Percentiles rank a stretch among this genome's conserved stretches.
Conservation (phyloP, 2,113 vertebrate species). For the Zingel zingel region DNA sequence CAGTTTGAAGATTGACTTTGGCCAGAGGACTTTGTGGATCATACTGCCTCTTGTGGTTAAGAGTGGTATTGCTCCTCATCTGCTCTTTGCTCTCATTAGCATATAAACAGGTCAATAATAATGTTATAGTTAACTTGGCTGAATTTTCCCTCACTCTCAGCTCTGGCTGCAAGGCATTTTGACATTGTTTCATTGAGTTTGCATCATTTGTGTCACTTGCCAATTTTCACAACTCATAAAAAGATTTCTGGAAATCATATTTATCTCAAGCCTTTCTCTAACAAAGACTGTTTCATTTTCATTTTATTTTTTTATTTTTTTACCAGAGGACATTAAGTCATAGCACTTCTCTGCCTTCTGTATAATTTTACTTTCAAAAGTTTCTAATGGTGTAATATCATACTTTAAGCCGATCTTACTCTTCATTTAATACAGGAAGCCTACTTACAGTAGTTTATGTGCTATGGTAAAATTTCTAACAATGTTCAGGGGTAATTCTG, state of each 20-base stretch:
- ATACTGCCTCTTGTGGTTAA: conserved; percentile 81
- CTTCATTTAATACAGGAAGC: not conserved
- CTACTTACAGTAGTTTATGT: not conserved
- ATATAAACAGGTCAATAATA: conserved; percentile 47
- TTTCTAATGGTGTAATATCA: not conserved
- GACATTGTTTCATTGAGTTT: conserved; percentile 15
- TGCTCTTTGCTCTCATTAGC: conserved; percentile 55
- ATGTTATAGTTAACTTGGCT: conserved; percentile 28
- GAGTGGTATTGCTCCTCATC: conserved; percentile 46
- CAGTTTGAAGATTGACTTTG: conserved; percentile 49
- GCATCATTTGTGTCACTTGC: not conserved
- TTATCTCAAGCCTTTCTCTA: not conserved
- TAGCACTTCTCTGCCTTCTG: not conserved
- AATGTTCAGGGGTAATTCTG: not conserved
- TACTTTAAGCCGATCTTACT: not conserved
- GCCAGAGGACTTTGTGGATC: conserved; percentile 84
- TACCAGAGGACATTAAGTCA: not conserved
- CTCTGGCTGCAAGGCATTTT: conserved; percentile 8
- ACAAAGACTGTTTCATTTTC: not conserved
- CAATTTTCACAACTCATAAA: not conserved
- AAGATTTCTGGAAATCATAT: not conserved
- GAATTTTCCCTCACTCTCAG: not conserved
- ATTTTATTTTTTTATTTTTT: not conserved
- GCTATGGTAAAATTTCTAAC: not conserved
- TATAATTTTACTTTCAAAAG: conserved; percentile 3